Percentiles rank a stretch among this genome's conserved stretches.
phyloP scores from a whole-genome alignment of 2,113 vertebrate genomes.

The Nerophis ophidion region DNA sequence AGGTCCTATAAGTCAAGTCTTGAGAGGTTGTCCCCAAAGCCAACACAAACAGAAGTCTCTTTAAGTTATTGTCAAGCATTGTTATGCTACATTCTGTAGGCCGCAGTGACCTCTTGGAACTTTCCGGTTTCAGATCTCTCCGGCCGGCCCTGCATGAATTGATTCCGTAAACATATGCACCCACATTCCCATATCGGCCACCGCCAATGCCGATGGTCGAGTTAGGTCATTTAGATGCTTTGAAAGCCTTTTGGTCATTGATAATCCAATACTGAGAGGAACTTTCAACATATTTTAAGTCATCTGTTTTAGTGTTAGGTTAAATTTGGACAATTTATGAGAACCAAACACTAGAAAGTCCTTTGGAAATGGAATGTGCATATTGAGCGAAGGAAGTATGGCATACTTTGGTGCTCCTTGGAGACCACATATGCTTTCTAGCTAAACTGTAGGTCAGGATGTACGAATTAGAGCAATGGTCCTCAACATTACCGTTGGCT shows the following conservation, averaged over 20 bases:
- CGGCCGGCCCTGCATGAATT: not conserved
- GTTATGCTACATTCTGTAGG: not conserved
- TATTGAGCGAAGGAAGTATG: too few relatives aligned
- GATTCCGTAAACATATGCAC: conserved; percentile 16
- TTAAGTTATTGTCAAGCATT: not conserved
- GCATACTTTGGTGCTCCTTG: too few relatives aligned
- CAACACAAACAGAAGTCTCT: not conserved
- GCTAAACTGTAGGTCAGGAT: too few relatives aligned
- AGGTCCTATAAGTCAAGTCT: not conserved
- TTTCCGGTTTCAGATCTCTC: not conserved
- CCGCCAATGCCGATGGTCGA: conserved; percentile 8
- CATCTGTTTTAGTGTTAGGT: too few relatives aligned
- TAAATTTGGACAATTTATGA: too few relatives aligned
- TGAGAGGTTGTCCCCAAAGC: not conserved
- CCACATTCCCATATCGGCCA: not conserved
- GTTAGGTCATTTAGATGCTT: conserved; percentile 4
- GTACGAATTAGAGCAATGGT: too few relatives aligned
- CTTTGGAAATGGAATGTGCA: too few relatives aligned
- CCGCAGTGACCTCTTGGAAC: not conserved
- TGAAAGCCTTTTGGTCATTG: not conserved
- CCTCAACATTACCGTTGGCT: too few relatives aligned
- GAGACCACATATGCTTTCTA: too few relatives aligned
- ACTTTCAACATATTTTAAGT: too few relatives aligned
- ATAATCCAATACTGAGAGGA: not conserved
- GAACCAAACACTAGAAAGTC: too few relatives aligned